Conservation (phyloP, 92 coral and sea anemone genomes). For the Siderastrea radians region DNA sequence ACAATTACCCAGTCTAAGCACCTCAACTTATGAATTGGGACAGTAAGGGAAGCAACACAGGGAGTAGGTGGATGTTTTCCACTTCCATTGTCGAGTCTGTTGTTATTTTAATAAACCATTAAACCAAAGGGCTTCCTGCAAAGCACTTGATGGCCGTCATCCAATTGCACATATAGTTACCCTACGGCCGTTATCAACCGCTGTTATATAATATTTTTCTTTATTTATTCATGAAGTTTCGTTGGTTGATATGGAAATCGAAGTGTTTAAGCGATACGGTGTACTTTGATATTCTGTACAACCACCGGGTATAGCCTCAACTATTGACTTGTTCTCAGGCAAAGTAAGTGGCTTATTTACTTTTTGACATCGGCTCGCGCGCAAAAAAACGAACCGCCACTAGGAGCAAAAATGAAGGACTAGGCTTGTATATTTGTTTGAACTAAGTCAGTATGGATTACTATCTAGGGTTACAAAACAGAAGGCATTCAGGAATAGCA, state of each 20-base stretch:
- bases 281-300: neutral
- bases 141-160: neutral
- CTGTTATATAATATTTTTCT: neutral
- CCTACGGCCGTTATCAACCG: neutral
- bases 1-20: neutral
- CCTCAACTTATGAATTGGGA: neutral
- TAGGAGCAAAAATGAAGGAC: neutral
- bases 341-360: neutral
- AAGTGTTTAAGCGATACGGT: neutral
- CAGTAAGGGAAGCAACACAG: neutral
- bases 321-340: neutral
- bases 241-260: neutral
- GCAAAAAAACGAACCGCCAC: neutral
- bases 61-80: neutral
- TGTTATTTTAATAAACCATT: neutral
- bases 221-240: slow-evolving; percentile 31
- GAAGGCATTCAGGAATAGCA: neutral
- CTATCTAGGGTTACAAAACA: neutral
- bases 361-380: neutral
- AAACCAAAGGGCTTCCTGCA: neutral
- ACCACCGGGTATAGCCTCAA: neutral
- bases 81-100: neutral
- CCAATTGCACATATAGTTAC: neutral
- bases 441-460: neutral
- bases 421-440: neutral